Percentiles rank a stretch among this genome's conserved stretches.
Evolutionary conservation across 2,888 invertebrate species (phyloP).

Genomic region (Apamea sordens): DNA sequence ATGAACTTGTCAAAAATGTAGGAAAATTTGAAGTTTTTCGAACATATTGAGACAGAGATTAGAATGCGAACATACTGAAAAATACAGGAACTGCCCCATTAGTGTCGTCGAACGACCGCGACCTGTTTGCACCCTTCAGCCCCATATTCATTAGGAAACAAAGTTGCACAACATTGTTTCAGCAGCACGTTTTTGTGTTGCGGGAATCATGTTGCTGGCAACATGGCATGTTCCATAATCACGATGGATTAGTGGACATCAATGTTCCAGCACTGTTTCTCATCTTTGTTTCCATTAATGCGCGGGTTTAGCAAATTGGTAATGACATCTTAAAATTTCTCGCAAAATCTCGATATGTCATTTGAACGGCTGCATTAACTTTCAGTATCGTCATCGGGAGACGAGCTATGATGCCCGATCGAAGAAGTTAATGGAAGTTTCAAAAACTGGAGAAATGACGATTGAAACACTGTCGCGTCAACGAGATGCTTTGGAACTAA

Average conservation of each 20-base stretch:
- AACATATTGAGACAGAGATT: neutral
- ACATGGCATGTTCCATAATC: neutral
- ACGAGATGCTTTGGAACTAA: conserved; percentile 84
- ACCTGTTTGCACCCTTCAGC: conserved; percentile 8
- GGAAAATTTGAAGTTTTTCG: neutral
- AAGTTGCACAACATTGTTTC: conserved; percentile 1
- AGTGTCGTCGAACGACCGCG: neutral
- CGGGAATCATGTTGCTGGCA: neutral
- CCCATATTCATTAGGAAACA: conserved; percentile 23
- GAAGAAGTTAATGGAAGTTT: conserved; percentile 82
- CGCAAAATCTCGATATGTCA: neutral
- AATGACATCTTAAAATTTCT: conserved; percentile 9
- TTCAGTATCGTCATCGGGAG: conserved; percentile 85
- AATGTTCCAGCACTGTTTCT: neutral
- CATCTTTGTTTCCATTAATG: conserved; percentile 36
- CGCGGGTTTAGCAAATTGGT: conserved; percentile 9
- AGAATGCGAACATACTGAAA: neutral
- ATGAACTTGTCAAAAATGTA: neutral
- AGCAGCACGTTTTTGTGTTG: neutral
- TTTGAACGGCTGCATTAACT: conserved; percentile 31
- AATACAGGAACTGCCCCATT: neutral
- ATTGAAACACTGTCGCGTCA: conserved; percentile 84
- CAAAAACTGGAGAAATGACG: conserved; percentile 85
- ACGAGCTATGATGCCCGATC: conserved; percentile 82
- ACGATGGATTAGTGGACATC: neutral